phyloP scores from a whole-genome alignment of 2,888 invertebrate genomes.

The Hemicrepidius hirtus region DNA sequence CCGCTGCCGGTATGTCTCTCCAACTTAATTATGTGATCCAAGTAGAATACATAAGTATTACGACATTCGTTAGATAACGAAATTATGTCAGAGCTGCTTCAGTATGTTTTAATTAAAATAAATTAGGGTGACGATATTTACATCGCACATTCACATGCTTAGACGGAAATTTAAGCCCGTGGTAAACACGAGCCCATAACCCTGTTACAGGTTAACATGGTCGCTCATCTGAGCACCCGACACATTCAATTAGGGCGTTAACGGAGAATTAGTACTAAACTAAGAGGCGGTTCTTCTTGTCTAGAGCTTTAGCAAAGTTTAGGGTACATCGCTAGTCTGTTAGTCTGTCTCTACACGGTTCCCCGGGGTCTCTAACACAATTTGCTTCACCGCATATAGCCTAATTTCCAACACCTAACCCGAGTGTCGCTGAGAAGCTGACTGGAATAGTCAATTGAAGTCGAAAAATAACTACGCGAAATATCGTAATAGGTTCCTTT shows the following conservation, averaged over 20 bases:
- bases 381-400: conserved; percentile 41
- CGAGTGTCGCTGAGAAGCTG: conserved; percentile 38
- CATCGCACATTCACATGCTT: neutral
- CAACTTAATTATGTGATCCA: too few relatives aligned
- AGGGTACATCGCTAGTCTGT: conserved; percentile 27
- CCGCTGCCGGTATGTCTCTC: too few relatives aligned
- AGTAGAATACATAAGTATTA: too few relatives aligned
- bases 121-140: conserved; percentile 5
- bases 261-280: conserved; percentile 38
- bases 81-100: too few relatives aligned
- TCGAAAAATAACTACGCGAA: conserved; percentile 28
- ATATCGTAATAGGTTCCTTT: conserved; percentile 14
- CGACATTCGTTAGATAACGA: too few relatives aligned
- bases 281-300: conserved; percentile 39
- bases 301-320: conserved; percentile 34
- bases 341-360: conserved; percentile 27
- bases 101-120: conserved; percentile 11
- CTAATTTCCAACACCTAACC: conserved; percentile 42
- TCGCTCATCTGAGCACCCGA: conserved; percentile 22
- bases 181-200: conserved; percentile 25
- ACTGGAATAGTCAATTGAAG: conserved; percentile 32
- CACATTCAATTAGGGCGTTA: conserved; percentile 44
- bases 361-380: conserved; percentile 36
- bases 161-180: conserved; percentile 21
- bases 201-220: conserved; percentile 34